Percentiles rank a stretch among this genome's conserved stretches.
Evolutionary conservation across 2,888 invertebrate species (phyloP).

Genomic region (Nineta flava): DNA sequence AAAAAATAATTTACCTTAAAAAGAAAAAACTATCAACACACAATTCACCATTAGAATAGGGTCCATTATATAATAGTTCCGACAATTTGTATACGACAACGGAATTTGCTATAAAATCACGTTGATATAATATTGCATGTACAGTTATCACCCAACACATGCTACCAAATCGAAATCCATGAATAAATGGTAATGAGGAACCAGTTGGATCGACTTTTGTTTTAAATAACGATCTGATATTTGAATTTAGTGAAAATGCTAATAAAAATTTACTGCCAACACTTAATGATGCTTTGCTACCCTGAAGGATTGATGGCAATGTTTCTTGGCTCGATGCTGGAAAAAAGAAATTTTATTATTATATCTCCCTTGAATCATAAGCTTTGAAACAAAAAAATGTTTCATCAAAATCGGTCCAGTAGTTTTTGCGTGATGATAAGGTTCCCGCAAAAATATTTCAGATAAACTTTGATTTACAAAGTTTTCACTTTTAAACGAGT

Average conservation of each 20-base stretch:
- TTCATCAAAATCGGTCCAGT: too few species aligned
- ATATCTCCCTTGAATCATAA: too few species aligned
- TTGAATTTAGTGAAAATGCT: slow-evolving; percentile 34
- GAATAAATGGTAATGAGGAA: slow-evolving; percentile 27
- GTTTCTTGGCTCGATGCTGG: too few species aligned
- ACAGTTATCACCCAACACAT: slow-evolving; percentile 40
- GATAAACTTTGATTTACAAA: too few species aligned
- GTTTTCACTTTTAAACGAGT: too few species aligned
- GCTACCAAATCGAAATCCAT: slow-evolving; percentile 34
- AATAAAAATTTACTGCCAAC: slow-evolving; percentile 18
- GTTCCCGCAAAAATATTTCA: too few species aligned
- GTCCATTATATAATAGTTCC: slow-evolving; percentile 23
- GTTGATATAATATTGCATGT: slow-evolving; percentile 30
- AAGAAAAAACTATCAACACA: slow-evolving; percentile 33
- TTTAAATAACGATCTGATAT: slow-evolving; percentile 27
- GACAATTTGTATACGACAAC: slow-evolving; percentile 22
- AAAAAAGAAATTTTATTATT: too few species aligned
- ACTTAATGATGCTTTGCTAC: too few species aligned
- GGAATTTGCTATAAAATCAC: slow-evolving; percentile 26
- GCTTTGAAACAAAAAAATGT: too few species aligned
- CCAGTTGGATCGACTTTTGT: slow-evolving; percentile 18
- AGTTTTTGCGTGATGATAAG: too few species aligned
- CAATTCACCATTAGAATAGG: slow-evolving; percentile 28
- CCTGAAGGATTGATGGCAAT: too few species aligned
- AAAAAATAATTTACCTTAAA: slow-evolving; percentile 20